Evolutionary conservation across 2,113 vertebrate genomes (phyloP), one percentile per base, ranked within the genome.

Genomic region (Nannospalax galili): DNA sequence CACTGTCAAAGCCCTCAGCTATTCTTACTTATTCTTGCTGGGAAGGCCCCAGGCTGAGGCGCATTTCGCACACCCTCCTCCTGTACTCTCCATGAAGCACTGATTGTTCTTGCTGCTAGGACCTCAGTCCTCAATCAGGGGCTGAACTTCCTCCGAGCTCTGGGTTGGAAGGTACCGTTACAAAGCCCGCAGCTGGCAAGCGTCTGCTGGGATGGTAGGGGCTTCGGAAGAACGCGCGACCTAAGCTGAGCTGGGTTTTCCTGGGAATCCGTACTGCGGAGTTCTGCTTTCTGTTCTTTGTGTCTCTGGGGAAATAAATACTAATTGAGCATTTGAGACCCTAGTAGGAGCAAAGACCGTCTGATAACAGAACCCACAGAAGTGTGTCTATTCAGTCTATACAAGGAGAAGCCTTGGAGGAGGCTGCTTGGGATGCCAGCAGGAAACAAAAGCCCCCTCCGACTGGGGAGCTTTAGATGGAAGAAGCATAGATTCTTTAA

Each of bases 11-110:
- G 17, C 48, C 10, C 20, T 11, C 3, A n/a, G 7, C n/a, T 58
- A n/a, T 75, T 20, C 0, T 10, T 30, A 6, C 5, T 52, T 6
- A 3, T 19, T 8, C 7, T 8, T 20, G 72, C 19, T 22, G 8
- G 5, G 3, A 62, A 62, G 60, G 22, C 22, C 7, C 60, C 16
- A 62, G 60, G 58, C 8, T 11, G 22, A 42, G 40, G 40, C 0
- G 15, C 60, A 65, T 20, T 7, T 1, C 1, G 0, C 0, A 0
- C 7, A 17, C 45, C 1, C 20, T 42, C 45, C 28, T 6, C 52
- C 81, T 30, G 84, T 1, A 0, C 56, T 52, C 65, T 3, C 45
- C 11, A 0, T 0, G 52, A 32, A 52, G 74, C 62, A 5, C 7
- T 8, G 37, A 42, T 1, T 26, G 37, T 19, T 0, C 40, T 8